Evolutionary conservation across 2,888 invertebrate genomes (phyloP).

Genomic region (Tanytarsus gracilentus): DNA sequence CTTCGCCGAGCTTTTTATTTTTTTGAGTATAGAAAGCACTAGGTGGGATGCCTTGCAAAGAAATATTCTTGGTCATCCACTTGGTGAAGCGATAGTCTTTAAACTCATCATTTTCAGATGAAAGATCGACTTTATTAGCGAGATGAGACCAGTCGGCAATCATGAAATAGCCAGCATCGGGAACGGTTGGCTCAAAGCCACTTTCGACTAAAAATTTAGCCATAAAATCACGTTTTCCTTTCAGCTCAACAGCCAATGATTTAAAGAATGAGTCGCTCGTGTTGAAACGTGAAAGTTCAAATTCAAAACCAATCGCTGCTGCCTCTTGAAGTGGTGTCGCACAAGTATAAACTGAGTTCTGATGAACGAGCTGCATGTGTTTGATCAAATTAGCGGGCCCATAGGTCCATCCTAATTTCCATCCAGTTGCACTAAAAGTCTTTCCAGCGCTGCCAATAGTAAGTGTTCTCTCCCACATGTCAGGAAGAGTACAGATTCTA

Average conservation of each 20-base stretch:
- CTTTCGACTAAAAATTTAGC: conserved; percentile 62
- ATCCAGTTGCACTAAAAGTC: conserved; percentile 95
- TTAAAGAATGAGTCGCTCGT: conserved; percentile 75
- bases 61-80: conserved; percentile 86
- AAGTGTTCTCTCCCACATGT: conserved; percentile 96
- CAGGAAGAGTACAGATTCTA: conserved; percentile 86
- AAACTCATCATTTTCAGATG: conserved; percentile 58
- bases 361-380: conserved; percentile 82
- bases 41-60: conserved; percentile 88
- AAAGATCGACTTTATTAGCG: conserved; percentile 61
- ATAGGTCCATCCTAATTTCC: conserved; percentile 94
- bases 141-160: conserved; percentile 82
- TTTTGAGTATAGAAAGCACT: conserved; percentile 80
- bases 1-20: conserved; percentile 73
- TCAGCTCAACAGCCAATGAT: conserved; percentile 62
- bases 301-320: conserved; percentile 78
- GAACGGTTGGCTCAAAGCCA: conserved; percentile 84
- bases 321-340: conserved; percentile 84
- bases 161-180: conserved; percentile 97
- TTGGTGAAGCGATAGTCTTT: conserved; percentile 90
- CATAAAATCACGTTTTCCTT: conserved; percentile 71
- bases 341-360: conserved; percentile 89
- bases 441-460: conserved; percentile 97
- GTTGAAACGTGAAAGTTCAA: conserved; percentile 61
- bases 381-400: conserved; percentile 72